A percentile compares a stretch with the other conserved stretches of the same genome.
These are phyloP conservation scores for Morpho helenor DNA, from an alignment of 2,888 invertebrate genomes.

Conservation along the genomic window DNA sequence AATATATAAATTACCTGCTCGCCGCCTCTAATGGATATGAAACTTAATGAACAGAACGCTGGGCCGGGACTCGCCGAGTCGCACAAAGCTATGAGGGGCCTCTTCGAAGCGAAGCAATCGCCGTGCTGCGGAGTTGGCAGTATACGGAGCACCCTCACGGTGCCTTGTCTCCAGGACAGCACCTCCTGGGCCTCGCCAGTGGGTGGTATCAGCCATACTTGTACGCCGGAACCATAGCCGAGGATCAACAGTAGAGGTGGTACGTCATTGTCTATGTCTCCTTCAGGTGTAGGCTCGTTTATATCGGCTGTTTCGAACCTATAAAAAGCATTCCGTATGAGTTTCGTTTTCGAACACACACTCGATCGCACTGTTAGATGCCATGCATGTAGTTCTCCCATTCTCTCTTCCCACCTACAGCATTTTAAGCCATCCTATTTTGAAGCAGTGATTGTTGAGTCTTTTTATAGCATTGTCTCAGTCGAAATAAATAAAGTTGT, in stretches of 20 bases:
- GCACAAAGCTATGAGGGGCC: constrained; percentile 94
- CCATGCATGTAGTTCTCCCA: too few relatives aligned
- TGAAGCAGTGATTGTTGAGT: too few relatives aligned
- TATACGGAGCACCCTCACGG: constrained; percentile 89
- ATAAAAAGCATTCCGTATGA: not conserved
- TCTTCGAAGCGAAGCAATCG: constrained; percentile 88
- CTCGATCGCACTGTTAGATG: too few relatives aligned
- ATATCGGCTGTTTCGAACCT: constrained; percentile 93
- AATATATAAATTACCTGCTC: constrained; percentile 79
- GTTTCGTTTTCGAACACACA: too few relatives aligned
- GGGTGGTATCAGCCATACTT: constrained; percentile 92
- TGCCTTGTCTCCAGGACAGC: constrained; percentile 95
- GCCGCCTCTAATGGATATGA: constrained; percentile 90
- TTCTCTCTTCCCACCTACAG: too few relatives aligned
- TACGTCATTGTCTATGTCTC: constrained; percentile 84
- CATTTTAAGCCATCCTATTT: too few relatives aligned
- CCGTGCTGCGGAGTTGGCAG: constrained; percentile 88
- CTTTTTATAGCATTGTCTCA: too few relatives aligned
- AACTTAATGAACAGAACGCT: constrained; percentile 88
- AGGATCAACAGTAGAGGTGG: constrained; percentile 91
- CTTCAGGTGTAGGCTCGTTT: constrained; percentile 86
- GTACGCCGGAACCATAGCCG: constrained; percentile 76
- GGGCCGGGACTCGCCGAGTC: constrained; percentile 90
- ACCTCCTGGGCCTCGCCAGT: constrained; percentile 97
- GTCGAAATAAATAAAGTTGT: too few relatives aligned